phyloP scores from a whole-genome alignment of 2,797 vertebrate species.

The Accipiter minullus region DNA sequence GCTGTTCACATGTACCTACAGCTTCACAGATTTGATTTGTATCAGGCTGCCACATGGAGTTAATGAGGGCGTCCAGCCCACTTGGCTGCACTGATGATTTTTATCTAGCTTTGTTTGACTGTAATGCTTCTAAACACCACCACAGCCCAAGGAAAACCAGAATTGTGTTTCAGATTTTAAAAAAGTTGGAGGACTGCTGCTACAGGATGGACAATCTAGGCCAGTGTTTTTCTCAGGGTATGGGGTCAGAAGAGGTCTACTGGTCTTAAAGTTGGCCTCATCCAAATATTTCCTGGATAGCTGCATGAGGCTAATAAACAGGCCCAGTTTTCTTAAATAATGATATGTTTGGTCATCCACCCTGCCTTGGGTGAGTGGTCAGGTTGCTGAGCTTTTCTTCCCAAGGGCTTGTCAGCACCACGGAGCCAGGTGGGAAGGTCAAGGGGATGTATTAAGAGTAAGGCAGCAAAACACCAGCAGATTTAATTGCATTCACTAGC shows the following conservation, averaged over 20 bases:
- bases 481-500: neutral
- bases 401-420: neutral
- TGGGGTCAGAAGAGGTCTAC: neutral
- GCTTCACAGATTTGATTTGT: neutral
- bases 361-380: fast-evolving
- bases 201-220: neutral
- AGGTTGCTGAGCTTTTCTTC: neutral
- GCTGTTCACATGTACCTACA: neutral
- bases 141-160: neutral
- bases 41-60: fast-evolving
- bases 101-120: neutral
- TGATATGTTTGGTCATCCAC: neutral
- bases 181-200: neutral
- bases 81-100: neutral
- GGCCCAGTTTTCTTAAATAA: neutral
- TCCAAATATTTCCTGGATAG: neutral
- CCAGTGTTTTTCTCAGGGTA: neutral
- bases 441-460: neutral
- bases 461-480: neutral
- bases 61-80: neutral
- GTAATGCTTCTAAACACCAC: neutral
- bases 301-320: neutral
- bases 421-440: neutral
- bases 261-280: neutral
- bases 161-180: neutral